A percentile compares a stretch with the other conserved stretches of the same genome.
Conservation (phyloP, 2,113 vertebrate genomes). For the Xiphias gladius region DNA sequence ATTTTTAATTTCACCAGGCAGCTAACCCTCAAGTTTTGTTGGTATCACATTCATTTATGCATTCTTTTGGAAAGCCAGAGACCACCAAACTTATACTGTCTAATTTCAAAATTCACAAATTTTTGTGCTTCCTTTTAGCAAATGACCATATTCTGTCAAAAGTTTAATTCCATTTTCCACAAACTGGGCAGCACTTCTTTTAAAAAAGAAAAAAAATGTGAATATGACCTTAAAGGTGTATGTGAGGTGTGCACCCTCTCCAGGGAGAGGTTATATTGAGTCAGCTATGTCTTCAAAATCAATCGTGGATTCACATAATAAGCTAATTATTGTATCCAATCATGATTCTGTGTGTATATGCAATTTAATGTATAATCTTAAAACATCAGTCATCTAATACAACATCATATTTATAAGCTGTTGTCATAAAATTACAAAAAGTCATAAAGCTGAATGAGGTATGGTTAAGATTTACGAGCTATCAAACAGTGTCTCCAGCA, state of each 20-base stretch:
- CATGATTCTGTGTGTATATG: not conserved
- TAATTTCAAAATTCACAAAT: not conserved
- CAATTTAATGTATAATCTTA: not conserved
- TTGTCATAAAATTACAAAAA: not conserved
- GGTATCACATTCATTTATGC: not conserved
- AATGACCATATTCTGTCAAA: no score
- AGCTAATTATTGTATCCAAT: not conserved
- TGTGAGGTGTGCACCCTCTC: no score
- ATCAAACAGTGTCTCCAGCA: slow-evolving; percentile 9
- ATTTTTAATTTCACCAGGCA: not conserved
- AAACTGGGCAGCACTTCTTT: no score
- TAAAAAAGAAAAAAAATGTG: no score
- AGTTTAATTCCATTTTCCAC: no score
- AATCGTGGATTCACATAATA: no score
- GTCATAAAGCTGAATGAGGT: not conserved
- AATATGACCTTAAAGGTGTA: no score
- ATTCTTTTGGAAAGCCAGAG: not conserved
- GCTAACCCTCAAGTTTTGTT: not conserved
- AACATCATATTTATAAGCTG: not conserved
- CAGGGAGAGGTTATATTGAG: no score
- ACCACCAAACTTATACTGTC: not conserved
- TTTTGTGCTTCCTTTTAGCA: no score
- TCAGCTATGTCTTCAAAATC: no score
- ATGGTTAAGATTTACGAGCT: not conserved
- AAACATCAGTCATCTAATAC: not conserved